Conservation (phyloP, 2,797 vertebrate species). For the Malurus splendens region DNA sequence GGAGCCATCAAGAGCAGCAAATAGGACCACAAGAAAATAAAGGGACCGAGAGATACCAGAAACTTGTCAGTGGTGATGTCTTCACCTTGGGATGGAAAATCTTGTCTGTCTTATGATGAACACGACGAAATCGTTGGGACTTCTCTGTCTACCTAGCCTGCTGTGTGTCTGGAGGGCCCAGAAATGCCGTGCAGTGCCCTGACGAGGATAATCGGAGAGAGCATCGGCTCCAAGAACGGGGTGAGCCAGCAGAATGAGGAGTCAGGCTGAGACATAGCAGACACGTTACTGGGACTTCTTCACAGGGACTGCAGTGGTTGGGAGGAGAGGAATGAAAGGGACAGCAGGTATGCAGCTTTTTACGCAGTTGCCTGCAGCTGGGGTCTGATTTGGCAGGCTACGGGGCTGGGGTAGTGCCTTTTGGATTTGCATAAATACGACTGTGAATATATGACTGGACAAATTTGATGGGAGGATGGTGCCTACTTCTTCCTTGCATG, state of each 20-base stretch:
- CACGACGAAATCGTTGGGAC: conserved; percentile 32
- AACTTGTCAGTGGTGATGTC: not conserved
- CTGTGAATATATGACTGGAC: not conserved
- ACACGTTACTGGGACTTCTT: conserved; percentile 39
- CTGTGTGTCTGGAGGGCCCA: conserved; percentile 50
- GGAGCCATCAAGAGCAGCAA: not conserved
- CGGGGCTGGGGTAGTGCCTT: conserved; percentile 15
- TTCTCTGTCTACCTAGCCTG: conserved; percentile 44
- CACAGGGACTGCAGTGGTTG: conserved; percentile 54
- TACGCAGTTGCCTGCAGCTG: conserved; percentile 10
- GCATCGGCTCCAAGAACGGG: conserved; percentile 43
- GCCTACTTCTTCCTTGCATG: conserved; percentile 42
- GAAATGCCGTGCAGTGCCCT: conserved; percentile 46
- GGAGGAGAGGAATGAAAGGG: conserved; percentile 53
- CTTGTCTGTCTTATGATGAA: conserved; percentile 27
- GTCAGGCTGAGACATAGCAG: conserved; percentile 51
- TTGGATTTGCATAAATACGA: conserved; percentile 1
- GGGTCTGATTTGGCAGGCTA: conserved; percentile 27
- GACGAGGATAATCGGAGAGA: conserved; percentile 51
- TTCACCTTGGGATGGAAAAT: conserved; percentile 35
- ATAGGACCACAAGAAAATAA: conserved; percentile 9
- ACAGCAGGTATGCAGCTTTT: conserved; percentile 57
- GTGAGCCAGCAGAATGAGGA: conserved; percentile 55
- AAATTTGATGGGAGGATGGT: not conserved
- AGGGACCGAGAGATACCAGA: not conserved